A percentile compares a stretch with the other conserved stretches of the same genome.
Evolutionary conservation across 53 echinoderm and acorn worm genomes (phyloP).

Genomic region (Henricia sp.): DNA sequence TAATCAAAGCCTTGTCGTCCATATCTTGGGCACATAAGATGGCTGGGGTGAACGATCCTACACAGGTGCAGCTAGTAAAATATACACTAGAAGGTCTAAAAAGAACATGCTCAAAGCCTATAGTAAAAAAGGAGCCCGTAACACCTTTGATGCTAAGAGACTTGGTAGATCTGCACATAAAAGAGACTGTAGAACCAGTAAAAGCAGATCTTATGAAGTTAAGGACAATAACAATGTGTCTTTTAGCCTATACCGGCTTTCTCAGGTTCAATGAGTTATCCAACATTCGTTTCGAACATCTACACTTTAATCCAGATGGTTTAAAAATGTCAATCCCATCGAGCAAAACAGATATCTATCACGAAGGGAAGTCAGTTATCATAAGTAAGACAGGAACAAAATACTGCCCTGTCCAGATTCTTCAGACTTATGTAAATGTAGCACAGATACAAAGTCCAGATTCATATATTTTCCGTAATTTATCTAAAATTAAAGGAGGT

Average conservation of each 20-base stretch:
- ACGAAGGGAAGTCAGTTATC: not conserved
- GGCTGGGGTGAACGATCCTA: constrained; percentile 21
- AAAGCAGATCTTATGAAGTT: constrained; percentile 1
- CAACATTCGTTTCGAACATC: not conserved
- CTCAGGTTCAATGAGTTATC: not conserved
- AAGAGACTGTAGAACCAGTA: too few species aligned
- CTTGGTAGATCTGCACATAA: constrained; percentile 14
- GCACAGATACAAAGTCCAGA: constrained; percentile 15
- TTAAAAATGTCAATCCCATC: not conserved
- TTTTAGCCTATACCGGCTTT: constrained; percentile 2
- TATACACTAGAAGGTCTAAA: constrained; percentile 14
- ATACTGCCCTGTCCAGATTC: constrained; percentile 1
- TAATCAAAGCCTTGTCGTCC: constrained; percentile 20
- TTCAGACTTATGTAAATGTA: constrained; percentile 12
- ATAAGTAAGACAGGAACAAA: not conserved
- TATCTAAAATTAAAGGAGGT: constrained; percentile 26
- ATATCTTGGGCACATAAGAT: constrained; percentile 47
- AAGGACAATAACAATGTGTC: constrained; percentile 11
- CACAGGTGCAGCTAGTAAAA: constrained; percentile 1
- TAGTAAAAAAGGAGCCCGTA: constrained; percentile 21
- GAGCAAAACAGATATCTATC: constrained; percentile 11
- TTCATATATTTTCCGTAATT: not conserved
- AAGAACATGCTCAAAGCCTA: not conserved
- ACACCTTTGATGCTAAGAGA: not conserved
- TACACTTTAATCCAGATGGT: not conserved